Evolutionary conservation across 1,140 invertebrate genomes (phyloP).

Genomic region (Drosophila sproati): DNA sequence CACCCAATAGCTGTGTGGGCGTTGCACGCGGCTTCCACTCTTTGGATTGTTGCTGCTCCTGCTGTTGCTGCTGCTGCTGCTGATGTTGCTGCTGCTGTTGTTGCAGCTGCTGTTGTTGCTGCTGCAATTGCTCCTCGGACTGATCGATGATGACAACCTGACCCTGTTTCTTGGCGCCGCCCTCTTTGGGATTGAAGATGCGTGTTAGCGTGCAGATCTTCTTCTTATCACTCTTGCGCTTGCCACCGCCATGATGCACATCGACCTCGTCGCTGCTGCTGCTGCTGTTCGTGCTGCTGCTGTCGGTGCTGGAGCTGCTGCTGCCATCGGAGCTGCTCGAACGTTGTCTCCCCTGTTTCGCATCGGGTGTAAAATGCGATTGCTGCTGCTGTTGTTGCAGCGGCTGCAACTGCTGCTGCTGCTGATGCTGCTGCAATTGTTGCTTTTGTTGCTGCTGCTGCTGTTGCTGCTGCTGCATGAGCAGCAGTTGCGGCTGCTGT

Average conservation of each 20-base stretch:
- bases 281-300: conserved; percentile 49
- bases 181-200: conserved; percentile 88
- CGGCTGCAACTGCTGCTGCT: conserved; percentile 9
- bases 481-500: conserved; percentile 15
- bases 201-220: conserved; percentile 89
- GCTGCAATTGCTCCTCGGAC: conserved; percentile 66
- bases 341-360: conserved; percentile 1
- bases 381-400: conserved; percentile 3
- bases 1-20: conserved; percentile 62
- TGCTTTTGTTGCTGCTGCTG: conserved; percentile 35
- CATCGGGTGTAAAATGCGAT: conserved; percentile 15
- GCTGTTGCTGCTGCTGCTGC: conserved; percentile 53
- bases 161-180: conserved; percentile 86
- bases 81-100: conserved; percentile 53
- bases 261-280: conserved; percentile 65
- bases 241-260: conserved; percentile 52
- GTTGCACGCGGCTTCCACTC: conserved; percentile 57
- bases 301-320: conserved; percentile 22
- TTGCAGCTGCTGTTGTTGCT: conserved; percentile 58
- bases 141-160: conserved; percentile 81
- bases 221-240: conserved; percentile 86
- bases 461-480: conserved; percentile 18
- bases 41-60: conserved; percentile 42
- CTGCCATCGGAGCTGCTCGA: conserved; percentile 34
- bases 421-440: conserved; percentile 10